A percentile compares a stretch with the other conserved stretches of the same genome.
phyloP scores from a whole-genome alignment of 1,140 invertebrate species.

The Marisa cornuarietis region DNA sequence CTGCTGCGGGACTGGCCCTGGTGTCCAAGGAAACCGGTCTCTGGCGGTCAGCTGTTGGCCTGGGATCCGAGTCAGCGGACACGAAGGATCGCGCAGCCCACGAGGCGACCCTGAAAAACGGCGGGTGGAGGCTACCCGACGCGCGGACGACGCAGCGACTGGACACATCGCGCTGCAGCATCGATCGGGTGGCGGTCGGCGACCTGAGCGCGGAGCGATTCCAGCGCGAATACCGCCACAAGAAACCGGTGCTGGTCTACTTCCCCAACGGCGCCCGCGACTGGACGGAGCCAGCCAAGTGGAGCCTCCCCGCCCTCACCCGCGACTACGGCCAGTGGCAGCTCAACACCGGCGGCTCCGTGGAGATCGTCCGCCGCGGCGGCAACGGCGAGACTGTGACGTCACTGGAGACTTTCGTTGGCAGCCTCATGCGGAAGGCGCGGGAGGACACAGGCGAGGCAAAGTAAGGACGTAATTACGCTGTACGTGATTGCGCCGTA shows the following conservation, averaged over 20 bases:
- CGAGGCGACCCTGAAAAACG: slow-evolving; percentile 1
- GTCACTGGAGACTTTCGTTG: slow-evolving; percentile 49
- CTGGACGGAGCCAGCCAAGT: slow-evolving; percentile 52
- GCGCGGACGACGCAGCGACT: slow-evolving; percentile 29
- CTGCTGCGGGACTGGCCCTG: neutral
- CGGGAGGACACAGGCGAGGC: no score
- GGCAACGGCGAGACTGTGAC: slow-evolving; percentile 52
- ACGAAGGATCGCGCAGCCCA: neutral
- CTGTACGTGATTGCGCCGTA: no score
- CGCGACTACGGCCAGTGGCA: slow-evolving; percentile 50
- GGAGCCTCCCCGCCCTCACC: slow-evolving; percentile 45
- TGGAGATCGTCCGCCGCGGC: slow-evolving; percentile 57
- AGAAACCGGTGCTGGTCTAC: slow-evolving; percentile 54
- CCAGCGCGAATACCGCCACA: slow-evolving; percentile 50
- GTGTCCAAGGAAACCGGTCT: slow-evolving; percentile 13
- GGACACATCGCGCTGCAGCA: slow-evolving; percentile 41
- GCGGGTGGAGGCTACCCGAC: slow-evolving; percentile 47
- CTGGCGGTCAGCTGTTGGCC: neutral
- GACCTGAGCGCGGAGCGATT: slow-evolving; percentile 48
- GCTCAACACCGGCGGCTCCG: slow-evolving; percentile 48
- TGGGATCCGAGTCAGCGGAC: neutral
- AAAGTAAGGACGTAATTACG: no score
- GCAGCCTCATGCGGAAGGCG: slow-evolving; percentile 35
- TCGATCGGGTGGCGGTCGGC: slow-evolving; percentile 40
- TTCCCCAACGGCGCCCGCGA: slow-evolving; percentile 56